These are phyloP conservation scores for Nasonia oneida DNA, from an alignment of 2,888 invertebrate genomes.

Conservation along the genomic window DNA sequence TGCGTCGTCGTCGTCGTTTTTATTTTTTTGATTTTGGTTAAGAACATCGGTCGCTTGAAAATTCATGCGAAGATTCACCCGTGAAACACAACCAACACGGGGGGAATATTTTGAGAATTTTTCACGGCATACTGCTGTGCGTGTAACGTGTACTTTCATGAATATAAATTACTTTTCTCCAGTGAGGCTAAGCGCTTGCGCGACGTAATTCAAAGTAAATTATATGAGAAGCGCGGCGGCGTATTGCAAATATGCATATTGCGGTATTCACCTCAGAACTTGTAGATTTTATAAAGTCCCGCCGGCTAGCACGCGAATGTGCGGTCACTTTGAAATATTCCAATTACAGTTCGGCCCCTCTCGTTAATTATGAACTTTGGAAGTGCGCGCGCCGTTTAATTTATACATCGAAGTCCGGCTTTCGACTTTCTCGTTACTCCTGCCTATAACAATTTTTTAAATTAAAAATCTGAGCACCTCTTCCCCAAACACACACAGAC, in stretches of 20 bases:
- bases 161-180: background rate
- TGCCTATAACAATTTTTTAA: too few relatives aligned
- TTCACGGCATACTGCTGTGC: background rate
- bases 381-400: slow-evolving; percentile 17
- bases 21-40: background rate
- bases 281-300: slow-evolving; percentile 8
- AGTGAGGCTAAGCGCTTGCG: background rate
- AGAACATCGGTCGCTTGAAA: background rate
- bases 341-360: background rate
- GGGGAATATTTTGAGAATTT: background rate
- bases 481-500: slow-evolving; percentile 46
- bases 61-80: background rate
- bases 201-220: background rate
- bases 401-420: background rate
- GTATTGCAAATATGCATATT: slow-evolving; percentile 4
- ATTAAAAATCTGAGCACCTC: background rate
- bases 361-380: slow-evolving; percentile 29
- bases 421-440: background rate
- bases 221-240: background rate
- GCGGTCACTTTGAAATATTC: slow-evolving; percentile 16
- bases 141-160: background rate
- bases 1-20: too few relatives aligned
- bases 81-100: background rate
- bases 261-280: background rate
- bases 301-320: background rate